Evolutionary conservation across 2,888 invertebrate species (phyloP).

Genomic region (Linnaemya tessellans): DNA sequence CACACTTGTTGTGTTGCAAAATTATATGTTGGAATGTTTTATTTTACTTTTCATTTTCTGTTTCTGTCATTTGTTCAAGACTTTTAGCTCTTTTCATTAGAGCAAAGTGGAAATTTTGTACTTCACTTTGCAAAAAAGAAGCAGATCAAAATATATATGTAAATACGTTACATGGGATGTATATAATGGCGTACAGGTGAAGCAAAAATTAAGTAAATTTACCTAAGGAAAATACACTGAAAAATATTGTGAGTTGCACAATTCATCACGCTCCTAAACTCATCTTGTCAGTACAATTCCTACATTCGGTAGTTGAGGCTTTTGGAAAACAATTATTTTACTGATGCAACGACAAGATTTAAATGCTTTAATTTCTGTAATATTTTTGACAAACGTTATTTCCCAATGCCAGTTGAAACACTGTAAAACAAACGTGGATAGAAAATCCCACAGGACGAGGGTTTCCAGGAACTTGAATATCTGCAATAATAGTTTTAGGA

Average conservation of each 20-base stretch:
- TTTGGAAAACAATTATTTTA: too few relatives aligned
- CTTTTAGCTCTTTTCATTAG: slow-evolving; percentile 29
- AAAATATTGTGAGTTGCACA: not conserved
- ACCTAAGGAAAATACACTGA: slow-evolving; percentile 33
- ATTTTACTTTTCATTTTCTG: slow-evolving; percentile 38
- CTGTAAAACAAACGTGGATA: too few relatives aligned
- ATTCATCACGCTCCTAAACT: not conserved
- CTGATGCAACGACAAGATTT: too few relatives aligned
- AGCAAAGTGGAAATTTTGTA: slow-evolving; percentile 39
- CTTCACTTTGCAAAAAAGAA: not conserved
- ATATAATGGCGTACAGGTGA: slow-evolving; percentile 50
- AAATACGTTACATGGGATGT: too few relatives aligned
- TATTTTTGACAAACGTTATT: too few relatives aligned
- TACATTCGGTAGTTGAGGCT: too few relatives aligned
- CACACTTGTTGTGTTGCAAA: slow-evolving; percentile 61
- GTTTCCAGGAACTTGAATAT: too few relatives aligned
- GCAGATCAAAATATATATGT: slow-evolving; percentile 10
- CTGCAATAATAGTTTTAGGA: too few relatives aligned
- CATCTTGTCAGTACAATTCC: too few relatives aligned
- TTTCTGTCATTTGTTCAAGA: slow-evolving; percentile 18
- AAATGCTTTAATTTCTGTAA: too few relatives aligned
- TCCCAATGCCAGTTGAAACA: too few relatives aligned
- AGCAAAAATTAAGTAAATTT: slow-evolving; percentile 16
- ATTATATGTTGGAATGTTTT: slow-evolving; percentile 57
- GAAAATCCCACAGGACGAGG: too few relatives aligned